Percentiles rank a stretch among this genome's conserved stretches.
Conservation (phyloP, 64 coral and sea anemone genomes). For the Montipora sp. region DNA sequence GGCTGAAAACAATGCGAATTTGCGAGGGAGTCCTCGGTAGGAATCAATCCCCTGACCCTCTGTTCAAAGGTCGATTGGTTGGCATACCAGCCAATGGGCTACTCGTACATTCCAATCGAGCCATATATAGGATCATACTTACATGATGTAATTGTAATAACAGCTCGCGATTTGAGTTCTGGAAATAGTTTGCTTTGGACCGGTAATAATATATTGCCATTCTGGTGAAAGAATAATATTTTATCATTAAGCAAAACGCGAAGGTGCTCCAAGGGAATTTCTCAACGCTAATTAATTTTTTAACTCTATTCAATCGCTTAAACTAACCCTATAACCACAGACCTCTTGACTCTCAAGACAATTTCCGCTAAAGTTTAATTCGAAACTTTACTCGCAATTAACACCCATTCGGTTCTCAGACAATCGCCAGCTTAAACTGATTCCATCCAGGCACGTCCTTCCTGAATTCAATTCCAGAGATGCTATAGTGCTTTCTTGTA, state of each 20-base stretch:
- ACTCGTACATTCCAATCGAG: not conserved
- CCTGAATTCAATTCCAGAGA: too few relatives aligned
- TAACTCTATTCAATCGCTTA: too few relatives aligned
- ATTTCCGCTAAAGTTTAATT: too few relatives aligned
- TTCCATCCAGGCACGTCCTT: too few relatives aligned
- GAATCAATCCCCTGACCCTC: not conserved
- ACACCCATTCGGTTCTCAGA: too few relatives aligned
- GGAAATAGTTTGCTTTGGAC: slow-evolving; percentile 67
- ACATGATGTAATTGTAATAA: slow-evolving; percentile 78
- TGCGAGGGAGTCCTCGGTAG: not conserved
- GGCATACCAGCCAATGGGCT: not conserved
- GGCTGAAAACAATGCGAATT: not conserved
- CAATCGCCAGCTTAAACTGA: too few relatives aligned
- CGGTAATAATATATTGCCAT: slow-evolving; percentile 80
- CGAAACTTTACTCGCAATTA: too few relatives aligned
- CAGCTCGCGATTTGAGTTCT: slow-evolving; percentile 71
- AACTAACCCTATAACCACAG: too few relatives aligned
- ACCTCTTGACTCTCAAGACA: too few relatives aligned
- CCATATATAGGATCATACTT: not conserved
- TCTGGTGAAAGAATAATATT: slow-evolving; percentile 11
- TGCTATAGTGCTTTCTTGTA: too few relatives aligned
- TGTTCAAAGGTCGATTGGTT: not conserved
- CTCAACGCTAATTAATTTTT: too few relatives aligned
- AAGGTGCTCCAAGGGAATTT: too few relatives aligned
- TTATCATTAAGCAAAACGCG: not conserved